A percentile compares a stretch with the other conserved stretches of the same genome.
These are phyloP conservation scores for Tragopan temminckii DNA, from an alignment of 2,797 vertebrate genomes.

Conservation along the genomic window DNA sequence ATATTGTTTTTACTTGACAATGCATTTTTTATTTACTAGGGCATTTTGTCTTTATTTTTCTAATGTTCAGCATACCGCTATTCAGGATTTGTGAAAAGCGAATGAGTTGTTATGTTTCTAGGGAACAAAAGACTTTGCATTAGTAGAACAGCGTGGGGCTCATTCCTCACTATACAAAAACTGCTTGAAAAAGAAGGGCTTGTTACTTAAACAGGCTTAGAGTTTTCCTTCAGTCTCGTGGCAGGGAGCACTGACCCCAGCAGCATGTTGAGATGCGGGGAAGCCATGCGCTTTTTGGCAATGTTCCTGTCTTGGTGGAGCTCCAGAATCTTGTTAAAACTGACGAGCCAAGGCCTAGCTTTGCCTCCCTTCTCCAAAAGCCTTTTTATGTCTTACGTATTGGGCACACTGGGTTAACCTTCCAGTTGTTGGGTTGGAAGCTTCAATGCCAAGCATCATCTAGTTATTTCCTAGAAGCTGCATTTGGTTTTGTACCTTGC, in stretches of 20 bases:
- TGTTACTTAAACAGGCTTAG: neutral
- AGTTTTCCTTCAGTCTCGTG: neutral
- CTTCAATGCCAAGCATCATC: neutral
- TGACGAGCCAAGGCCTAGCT: neutral
- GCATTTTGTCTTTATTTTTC: neutral
- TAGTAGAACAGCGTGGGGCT: neutral
- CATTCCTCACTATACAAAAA: neutral
- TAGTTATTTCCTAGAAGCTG: neutral
- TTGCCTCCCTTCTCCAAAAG: neutral
- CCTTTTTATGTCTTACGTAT: neutral
- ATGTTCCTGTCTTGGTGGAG: neutral
- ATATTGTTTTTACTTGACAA: neutral
- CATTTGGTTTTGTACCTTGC: neutral
- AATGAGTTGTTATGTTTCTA: neutral
- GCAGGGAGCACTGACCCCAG: fast-evolving
- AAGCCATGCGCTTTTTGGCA: neutral
- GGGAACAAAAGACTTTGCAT: neutral
- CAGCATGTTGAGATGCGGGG: neutral
- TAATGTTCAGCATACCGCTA: neutral
- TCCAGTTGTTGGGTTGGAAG: neutral
- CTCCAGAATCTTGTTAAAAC: neutral
- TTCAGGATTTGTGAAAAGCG: neutral
- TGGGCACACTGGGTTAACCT: neutral
- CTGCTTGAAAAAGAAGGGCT: neutral
- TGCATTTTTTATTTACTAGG: neutral